Percentiles rank a stretch among this genome's conserved stretches.
These are phyloP conservation scores for Poliocrania exsul DNA, from an alignment of 2,797 vertebrate genomes.

Conservation along the genomic window DNA sequence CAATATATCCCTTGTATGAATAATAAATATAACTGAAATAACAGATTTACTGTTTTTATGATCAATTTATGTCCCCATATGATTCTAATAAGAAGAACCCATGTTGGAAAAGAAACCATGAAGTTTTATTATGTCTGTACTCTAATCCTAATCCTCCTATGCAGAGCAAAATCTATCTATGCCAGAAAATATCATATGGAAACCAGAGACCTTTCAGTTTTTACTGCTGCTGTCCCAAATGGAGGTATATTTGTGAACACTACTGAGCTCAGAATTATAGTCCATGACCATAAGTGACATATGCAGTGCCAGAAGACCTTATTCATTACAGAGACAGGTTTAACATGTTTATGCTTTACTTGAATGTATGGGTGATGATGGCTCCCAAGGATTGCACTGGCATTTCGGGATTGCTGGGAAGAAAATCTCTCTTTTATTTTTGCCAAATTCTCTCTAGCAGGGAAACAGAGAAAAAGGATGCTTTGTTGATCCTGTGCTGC, in stretches of 20 bases:
- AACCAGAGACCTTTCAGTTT: constrained; percentile 34
- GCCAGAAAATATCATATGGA: constrained; percentile 24
- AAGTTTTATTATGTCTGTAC: constrained; percentile 25
- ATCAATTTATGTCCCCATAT: constrained; percentile 1
- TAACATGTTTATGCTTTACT: background rate
- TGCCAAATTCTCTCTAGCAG: background rate
- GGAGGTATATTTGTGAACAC: background rate
- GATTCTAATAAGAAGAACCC: constrained; percentile 41
- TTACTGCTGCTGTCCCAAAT: constrained; percentile 23
- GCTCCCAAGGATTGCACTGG: background rate
- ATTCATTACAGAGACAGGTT: background rate
- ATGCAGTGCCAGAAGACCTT: background rate
- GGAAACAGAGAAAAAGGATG: background rate
- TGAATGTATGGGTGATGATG: background rate
- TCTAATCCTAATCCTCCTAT: constrained; percentile 43
- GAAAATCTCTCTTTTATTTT: background rate
- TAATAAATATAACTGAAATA: constrained; percentile 34
- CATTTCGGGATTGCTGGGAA: background rate
- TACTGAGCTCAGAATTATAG: constrained; percentile 12
- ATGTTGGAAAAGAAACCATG: constrained; percentile 25
- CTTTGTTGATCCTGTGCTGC: background rate
- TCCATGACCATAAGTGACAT: constrained; percentile 22
- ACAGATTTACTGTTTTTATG: constrained; percentile 32
- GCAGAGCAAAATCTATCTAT: background rate
- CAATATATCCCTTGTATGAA: background rate